A percentile compares a stretch with the other conserved stretches of the same genome.
Conservation (phyloP, 2,797 vertebrate genomes). For the Cichlasoma orientale region DNA sequence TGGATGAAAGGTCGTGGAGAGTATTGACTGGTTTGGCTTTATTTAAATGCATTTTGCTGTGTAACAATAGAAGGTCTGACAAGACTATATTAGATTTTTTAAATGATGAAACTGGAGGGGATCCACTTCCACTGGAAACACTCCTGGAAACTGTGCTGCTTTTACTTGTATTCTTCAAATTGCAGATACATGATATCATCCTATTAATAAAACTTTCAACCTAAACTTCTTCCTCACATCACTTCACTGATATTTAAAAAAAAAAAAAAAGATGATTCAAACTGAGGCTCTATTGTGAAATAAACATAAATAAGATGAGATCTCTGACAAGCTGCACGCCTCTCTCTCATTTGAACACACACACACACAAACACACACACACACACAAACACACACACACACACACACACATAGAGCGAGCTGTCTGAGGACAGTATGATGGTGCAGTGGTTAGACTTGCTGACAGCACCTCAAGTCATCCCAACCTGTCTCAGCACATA, state of each 20-base stretch:
- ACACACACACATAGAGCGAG: background rate
- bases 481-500: constrained; percentile 60
- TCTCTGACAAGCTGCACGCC: background rate
- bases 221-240: background rate
- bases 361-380: background rate
- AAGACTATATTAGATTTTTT: background rate
- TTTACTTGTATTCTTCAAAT: background rate
- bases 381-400: background rate
- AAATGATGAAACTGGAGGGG: background rate
- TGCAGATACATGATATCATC: background rate
- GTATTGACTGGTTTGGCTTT: background rate
- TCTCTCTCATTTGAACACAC: background rate
- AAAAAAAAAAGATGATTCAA: background rate
- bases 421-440: constrained; percentile 12
- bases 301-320: constrained; percentile 15
- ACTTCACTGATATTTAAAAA: background rate
- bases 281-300: constrained; percentile 11
- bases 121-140: background rate
- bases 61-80: background rate
- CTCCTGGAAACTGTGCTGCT: background rate
- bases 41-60: background rate
- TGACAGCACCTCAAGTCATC: constrained; percentile 33
- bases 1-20: background rate
- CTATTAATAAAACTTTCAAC: background rate
- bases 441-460: constrained; percentile 26